These are phyloP conservation scores for Procambarus virginalis DNA, from an alignment of 1,140 invertebrate genomes.

Conservation along the genomic window DNA sequence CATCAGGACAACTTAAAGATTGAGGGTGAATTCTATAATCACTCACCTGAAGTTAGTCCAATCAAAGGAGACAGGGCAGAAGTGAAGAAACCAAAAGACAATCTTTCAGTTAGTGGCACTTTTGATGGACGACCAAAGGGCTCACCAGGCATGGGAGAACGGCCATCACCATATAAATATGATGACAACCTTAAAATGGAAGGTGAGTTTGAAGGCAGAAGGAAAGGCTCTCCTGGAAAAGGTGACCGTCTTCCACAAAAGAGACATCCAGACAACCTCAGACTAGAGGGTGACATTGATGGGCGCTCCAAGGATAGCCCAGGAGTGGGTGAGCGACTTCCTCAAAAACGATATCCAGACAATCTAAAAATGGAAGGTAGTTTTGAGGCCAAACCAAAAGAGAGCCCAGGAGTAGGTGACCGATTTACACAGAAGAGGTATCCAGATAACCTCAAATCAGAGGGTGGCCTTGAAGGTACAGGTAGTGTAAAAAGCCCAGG, in stretches of 20 bases:
- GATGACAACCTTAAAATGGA: slow-evolving; percentile 72
- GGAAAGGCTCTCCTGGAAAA: slow-evolving; percentile 74
- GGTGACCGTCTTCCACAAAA: slow-evolving; percentile 69
- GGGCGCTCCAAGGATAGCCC: slow-evolving; percentile 75
- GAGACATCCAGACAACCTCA: slow-evolving; percentile 72
- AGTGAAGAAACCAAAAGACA: slow-evolving; percentile 76
- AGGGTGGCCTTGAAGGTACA: slow-evolving; percentile 71
- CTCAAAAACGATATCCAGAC: slow-evolving; percentile 69
- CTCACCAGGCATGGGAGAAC: slow-evolving; percentile 38
- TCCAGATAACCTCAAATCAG: slow-evolving; percentile 68
- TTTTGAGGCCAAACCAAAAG: slow-evolving; percentile 57
- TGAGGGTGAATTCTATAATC: slow-evolving; percentile 72
- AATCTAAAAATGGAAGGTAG: slow-evolving; percentile 71
- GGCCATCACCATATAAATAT: slow-evolving; percentile 70
- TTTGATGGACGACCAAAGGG: slow-evolving; percentile 72
- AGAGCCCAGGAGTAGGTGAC: slow-evolving; percentile 78
- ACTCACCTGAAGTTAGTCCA: slow-evolving; percentile 65
- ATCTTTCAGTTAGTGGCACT: slow-evolving; percentile 82
- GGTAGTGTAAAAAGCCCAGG: slow-evolving; percentile 74
- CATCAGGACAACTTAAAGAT: slow-evolving; percentile 70
- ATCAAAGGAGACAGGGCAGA: slow-evolving; percentile 74
- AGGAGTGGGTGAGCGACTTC: slow-evolving; percentile 65
- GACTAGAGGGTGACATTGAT: slow-evolving; percentile 69
- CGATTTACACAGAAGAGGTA: slow-evolving; percentile 74
- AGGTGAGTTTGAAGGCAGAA: slow-evolving; percentile 72